Base-by-base conservation (phyloP, 2,797 vertebrate genomes). In the Neostethus bicornis region DNA sequence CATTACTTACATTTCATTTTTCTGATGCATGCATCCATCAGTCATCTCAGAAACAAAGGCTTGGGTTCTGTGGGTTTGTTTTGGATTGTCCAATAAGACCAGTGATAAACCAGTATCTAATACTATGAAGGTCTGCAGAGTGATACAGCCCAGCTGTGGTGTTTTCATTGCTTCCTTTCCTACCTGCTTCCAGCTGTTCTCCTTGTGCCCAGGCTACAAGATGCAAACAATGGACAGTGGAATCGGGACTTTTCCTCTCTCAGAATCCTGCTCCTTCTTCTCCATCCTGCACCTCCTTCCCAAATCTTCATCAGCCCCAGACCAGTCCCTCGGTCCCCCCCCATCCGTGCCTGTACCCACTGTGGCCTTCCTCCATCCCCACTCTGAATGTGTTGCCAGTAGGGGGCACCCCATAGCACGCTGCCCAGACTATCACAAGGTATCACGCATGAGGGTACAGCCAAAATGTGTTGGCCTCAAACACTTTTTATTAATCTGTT, bases 171-270 rank as follows among this genome's bases (percentile, higher is more conserved):
- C 26, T 58, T 71, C 74, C 49, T 58, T 37, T 71, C 43, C 58
- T 32, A 61, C 46, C 62, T 47, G 0, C 19, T 9, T 17, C 19
- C 77, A 87, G 61, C 66, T 77, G 76, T 2, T 89, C 80, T 88
- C 86, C 76, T 81, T 93, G 60, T 92, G 51, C 85, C 74, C 93
- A 31, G 89, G 90, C 89, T 93, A 94, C 90, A 92, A 93, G 90
- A 96, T 94, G 93, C 92, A 94, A 89, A 96, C 95, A 0, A 64
- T 96, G 88, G 95, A 96, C 92, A 96, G 95, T 3, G 95, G 95
- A 41, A 96, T 96, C 7, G 95, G 95, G 77, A 96, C 95, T 74
- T 95, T 96, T 67, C 94, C 94, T 20, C 94, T 94, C 50, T 93
- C 94, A 2, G 95, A 95, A 86, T 93, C 87, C 80, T 89, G 87